phyloP scores from a whole-genome alignment of 2,113 vertebrate genomes.

The Shinisaurus crocodilurus region DNA sequence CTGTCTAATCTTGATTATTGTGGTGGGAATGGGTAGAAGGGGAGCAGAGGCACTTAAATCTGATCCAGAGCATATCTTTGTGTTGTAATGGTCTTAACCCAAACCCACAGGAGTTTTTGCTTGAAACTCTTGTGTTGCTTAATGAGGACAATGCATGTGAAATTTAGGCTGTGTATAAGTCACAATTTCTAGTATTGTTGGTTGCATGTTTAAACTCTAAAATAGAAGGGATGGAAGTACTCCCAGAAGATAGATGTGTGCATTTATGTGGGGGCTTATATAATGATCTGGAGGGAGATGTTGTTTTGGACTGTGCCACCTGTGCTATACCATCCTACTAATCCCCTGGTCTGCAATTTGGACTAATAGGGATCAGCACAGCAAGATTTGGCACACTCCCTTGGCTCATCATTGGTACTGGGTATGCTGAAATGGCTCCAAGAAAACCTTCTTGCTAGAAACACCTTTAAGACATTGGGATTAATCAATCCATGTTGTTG shows the following conservation, averaged over 20 bases:
- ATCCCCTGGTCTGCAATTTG: not conserved
- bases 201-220: not conserved
- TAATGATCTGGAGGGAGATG: not conserved
- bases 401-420: not conserved
- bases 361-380: not conserved
- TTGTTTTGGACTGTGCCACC: not conserved
- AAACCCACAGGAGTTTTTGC: not conserved
- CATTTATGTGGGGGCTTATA: not conserved
- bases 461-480: not conserved
- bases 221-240: not conserved
- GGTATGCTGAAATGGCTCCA: not conserved
- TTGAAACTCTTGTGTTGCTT: not conserved
- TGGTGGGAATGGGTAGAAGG: not conserved
- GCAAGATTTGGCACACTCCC: not conserved
- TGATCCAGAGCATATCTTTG: not conserved
- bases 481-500: not conserved
- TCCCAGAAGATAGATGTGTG: not conserved
- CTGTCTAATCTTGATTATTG: not conserved
- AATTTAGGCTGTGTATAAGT: not conserved
- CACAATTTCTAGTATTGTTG: not conserved
- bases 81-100: not conserved
- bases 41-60: not conserved
- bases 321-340: not conserved
- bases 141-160: rapidly evolving
- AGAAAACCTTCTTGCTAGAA: not conserved